Conservation (phyloP, 2,888 invertebrate species). For the Hyposoter didymator region DNA sequence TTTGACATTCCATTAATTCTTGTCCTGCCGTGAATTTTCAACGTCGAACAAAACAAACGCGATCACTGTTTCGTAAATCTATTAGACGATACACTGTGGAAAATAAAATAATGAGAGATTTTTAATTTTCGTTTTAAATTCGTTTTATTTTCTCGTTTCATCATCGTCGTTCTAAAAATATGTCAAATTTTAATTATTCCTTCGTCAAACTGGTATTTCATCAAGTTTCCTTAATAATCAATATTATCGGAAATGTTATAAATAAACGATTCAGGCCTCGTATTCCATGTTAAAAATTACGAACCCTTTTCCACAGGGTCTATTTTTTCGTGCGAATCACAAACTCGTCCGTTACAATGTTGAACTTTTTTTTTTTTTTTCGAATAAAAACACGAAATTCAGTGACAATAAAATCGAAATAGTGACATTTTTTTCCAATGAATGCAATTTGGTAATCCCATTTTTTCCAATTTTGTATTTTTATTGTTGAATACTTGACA, state of each 20-base stretch:
- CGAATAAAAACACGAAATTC: not conserved
- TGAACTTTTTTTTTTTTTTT: not conserved
- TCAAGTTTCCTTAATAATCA: constrained; percentile 11
- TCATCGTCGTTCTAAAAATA: not conserved
- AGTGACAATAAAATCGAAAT: not conserved
- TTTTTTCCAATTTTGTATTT: not conserved
- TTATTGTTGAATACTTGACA: too few species aligned
- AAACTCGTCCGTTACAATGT: not conserved
- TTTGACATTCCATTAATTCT: not conserved
- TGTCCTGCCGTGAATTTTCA: not conserved
- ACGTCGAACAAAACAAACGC: not conserved
- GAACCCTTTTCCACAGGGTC: not conserved
- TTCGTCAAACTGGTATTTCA: not conserved
- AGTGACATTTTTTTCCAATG: too few species aligned
- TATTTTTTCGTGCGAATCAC: not conserved
- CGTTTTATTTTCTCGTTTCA: not conserved
- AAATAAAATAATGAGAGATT: not conserved
- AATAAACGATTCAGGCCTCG: not conserved
- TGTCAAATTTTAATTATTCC: not conserved
- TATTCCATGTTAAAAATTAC: constrained; percentile 1
- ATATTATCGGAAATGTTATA: constrained; percentile 18
- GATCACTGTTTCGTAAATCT: not conserved
- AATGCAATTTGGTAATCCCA: not conserved
- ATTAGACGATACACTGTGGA: not conserved
- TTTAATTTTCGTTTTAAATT: not conserved